A percentile compares a stretch with the other conserved stretches of the same genome.
These are phyloP conservation scores for Zaprionus vittiger DNA, from an alignment of 1,140 invertebrate genomes.

Conservation along the genomic window DNA sequence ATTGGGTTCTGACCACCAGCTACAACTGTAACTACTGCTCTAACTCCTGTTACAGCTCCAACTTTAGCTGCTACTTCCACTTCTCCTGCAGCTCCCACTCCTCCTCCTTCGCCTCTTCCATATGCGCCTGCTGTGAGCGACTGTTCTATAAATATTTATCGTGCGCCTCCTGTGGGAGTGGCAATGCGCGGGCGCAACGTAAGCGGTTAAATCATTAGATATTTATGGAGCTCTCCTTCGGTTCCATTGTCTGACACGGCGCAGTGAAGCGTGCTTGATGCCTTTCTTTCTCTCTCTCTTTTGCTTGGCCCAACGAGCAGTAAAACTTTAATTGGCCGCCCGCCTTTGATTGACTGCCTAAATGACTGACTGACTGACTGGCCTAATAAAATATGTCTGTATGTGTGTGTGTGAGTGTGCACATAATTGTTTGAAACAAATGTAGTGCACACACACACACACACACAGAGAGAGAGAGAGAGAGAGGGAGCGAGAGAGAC, in stretches of 20 bases:
- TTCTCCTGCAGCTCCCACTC: background rate
- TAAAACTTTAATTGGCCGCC: conserved; percentile 77
- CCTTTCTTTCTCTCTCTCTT: background rate
- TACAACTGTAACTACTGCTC: background rate
- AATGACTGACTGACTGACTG: conserved; percentile 80
- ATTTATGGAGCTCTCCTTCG: conserved; percentile 37
- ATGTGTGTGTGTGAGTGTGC: conserved; percentile 47
- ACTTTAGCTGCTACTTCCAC: background rate
- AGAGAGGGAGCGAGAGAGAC: background rate
- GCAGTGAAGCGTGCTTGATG: conserved; percentile 18
- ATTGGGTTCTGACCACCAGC: too few relatives aligned
- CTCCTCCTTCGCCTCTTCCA: background rate
- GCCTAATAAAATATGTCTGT: conserved; percentile 68
- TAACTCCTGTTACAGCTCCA: background rate
- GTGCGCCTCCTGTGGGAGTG: conserved; percentile 13
- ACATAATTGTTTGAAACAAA: conserved; percentile 79
- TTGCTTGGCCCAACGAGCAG: conserved; percentile 62
- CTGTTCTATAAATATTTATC: conserved; percentile 33
- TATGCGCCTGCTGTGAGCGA: background rate
- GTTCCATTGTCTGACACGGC: conserved; percentile 46
- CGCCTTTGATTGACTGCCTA: conserved; percentile 76
- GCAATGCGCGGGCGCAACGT: background rate
- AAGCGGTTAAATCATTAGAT: conserved; percentile 48
- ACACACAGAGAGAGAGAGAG: conserved; percentile 9
- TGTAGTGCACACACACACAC: conserved; percentile 61